These are phyloP conservation scores for Acrobeloides nanus DNA, from an alignment of 2,888 invertebrate genomes.

Conservation along the genomic window DNA sequence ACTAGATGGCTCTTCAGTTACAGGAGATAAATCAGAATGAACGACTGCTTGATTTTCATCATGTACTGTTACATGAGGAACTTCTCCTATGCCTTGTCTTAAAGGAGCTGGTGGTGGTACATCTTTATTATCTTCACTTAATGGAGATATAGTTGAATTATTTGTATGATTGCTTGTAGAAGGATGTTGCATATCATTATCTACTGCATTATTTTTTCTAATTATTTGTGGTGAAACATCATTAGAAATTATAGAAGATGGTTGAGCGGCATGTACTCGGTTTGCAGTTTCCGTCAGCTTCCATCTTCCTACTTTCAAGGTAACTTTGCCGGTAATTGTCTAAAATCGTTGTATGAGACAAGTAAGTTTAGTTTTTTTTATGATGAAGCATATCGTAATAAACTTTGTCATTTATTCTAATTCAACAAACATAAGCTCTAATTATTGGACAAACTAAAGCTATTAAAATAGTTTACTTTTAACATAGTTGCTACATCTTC, in stretches of 20 bases:
- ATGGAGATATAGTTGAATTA: constrained; percentile 2
- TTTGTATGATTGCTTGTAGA: constrained; percentile 3
- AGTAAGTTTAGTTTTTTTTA: neutral
- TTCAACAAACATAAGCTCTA: too few species aligned
- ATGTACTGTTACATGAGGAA: constrained; percentile 32
- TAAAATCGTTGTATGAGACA: constrained; percentile 12
- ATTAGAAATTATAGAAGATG: constrained; percentile 11
- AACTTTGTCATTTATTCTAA: too few species aligned
- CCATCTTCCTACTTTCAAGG: constrained; percentile 49
- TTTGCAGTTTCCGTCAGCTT: constrained; percentile 50
- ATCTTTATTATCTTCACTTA: constrained; percentile 4
- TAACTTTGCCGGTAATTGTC: constrained; percentile 50
- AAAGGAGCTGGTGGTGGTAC: constrained; percentile 14
- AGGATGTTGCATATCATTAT: constrained; percentile 5
- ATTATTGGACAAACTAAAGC: too few species aligned
- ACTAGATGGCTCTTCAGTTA: constrained; percentile 43
- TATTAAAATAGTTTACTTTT: constrained; percentile 60
- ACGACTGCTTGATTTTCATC: constrained; percentile 17
- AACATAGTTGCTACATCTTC: constrained; percentile 80
- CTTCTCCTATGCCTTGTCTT: constrained; percentile 16
- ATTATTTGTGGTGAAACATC: constrained; percentile 11
- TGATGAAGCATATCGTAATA: neutral
- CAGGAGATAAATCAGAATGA: constrained; percentile 38
- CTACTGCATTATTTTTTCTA: neutral
- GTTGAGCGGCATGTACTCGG: constrained; percentile 40